Base-by-base conservation (phyloP, 2,113 vertebrate species). In the Pavo muticus region DNA sequence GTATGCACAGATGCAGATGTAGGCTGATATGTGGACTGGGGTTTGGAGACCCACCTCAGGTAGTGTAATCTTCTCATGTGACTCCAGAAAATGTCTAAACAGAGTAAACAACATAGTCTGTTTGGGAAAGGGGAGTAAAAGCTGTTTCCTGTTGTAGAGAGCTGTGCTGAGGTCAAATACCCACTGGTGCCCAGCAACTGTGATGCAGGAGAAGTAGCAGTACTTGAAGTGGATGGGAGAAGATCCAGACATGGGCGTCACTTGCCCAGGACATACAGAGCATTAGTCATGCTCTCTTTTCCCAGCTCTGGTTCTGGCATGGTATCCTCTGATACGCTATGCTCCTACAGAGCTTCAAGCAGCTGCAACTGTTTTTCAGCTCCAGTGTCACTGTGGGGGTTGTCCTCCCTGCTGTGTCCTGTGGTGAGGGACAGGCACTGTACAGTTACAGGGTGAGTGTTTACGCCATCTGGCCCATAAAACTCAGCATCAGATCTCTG, bases 111-210 rank as follows among this genome's bases (percentile, higher is more conserved):
- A 73, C 59, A 25, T 19, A n/a, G 12, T 25, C 7, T 81, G 17
- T 17, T 20, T 45, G 14, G 17, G 8, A 67, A 29, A 81, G 39
- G n/a, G 24, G 12, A 5, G 14, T 54, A 70, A 84, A 72, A 60
- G 3, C 30, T 61, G 13, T 52, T 80, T 88, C 17, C 39, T 61
- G n/a, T 8, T 42, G 8, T 20, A 19, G 16, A 32, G 59, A 76
- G 20, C 29, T 21, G 9, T 2, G 2, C 29, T 50, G 39, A 68
- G 25, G 11, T 35, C 57, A 68, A 40, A 29, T 17, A 61, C 8
- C 9, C 39, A 45, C 9, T 0, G 0, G 4, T 25, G n/a, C 14
- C 37, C 59, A 48, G 14, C 1, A 1, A 72, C 7, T 17, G 11
- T 47, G 50, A 8, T 0, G 0, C 68, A 25, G 48, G 44, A 73